Conservation (phyloP, 2,113 vertebrate species). For the Tupaia tana region DNA sequence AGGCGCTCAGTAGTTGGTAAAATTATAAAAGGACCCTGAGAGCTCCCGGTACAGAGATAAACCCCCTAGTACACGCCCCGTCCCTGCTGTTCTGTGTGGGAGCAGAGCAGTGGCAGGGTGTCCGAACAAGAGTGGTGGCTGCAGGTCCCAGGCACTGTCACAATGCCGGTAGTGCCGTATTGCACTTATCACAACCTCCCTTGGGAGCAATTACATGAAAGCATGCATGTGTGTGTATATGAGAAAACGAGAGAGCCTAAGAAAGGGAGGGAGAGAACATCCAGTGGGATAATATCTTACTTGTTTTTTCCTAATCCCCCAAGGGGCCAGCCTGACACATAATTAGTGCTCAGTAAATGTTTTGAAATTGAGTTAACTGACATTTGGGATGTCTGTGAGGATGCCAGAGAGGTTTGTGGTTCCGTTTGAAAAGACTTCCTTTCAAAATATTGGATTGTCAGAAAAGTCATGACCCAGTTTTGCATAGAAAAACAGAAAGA, state of each 20-base stretch:
- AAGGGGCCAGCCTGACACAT: neutral
- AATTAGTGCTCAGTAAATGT: neutral
- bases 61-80: neutral
- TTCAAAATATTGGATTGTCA: neutral
- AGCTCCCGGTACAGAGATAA: neutral
- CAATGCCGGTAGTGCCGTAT: neutral
- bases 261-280: neutral
- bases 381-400: neutral
- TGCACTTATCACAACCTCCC: neutral
- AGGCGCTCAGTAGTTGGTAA: neutral
- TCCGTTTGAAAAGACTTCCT: constrained; percentile 40
- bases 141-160: neutral
- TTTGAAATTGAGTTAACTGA: neutral
- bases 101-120: neutral
- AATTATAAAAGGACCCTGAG: neutral
- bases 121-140: neutral
- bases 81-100: neutral
- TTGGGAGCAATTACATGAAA: neutral
- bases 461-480: no score
- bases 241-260: neutral
- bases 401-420: neutral
- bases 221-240: neutral
- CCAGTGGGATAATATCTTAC: neutral
- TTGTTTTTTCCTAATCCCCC: neutral
- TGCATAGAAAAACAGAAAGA: no score